Base-by-base conservation (phyloP, 2,888 invertebrate genomes). In the Lepidocyrtinus sp. region DNA sequence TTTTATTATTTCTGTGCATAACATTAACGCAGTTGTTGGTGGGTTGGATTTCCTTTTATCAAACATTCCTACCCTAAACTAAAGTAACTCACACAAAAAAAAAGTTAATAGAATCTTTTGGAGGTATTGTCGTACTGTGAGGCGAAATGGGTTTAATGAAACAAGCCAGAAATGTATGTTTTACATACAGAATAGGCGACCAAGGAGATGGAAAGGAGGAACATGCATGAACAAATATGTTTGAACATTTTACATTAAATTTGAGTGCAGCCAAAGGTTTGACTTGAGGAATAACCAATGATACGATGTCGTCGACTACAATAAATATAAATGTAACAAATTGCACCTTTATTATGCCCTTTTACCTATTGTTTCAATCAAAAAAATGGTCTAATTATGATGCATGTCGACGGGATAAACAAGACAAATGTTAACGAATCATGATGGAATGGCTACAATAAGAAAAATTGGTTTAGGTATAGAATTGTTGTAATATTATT, bases 191-290 rank as follows among this genome's bases (percentile, higher is more conserved):
- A 36, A 9, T 36, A 12, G 5, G 36, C 12, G 36, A 36, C n/a
- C 5, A 12, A 50, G 2, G 12, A 17, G 5, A 36, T 36, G 36
- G 5, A 36, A 7, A 36, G 12, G 5, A 36, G 5, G 36, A 12
- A 36, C 59, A 21, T 21, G 22, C 59, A 59, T 59, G 59, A 59
- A 22, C 59, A 59, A 59, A 21, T 59, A 59, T 22, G 22, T 21
- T 59, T 59, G 59, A 59, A 59, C n/a, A 5, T 36, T 36, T 36
- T 36, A 12, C 36, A 36, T 36, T 12, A 12, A 36, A 36, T 9
- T 36, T n/a, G n/a, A n/a, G n/a, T n/a, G n/a, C n/a, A n/a, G n/a
- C n/a, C n/a, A n/a, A n/a, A n/a, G n/a, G n/a, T 50, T 7, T 12
- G 50, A 12, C 17, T 50, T 50, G 50, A 50, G n/a, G 17, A 50